A percentile compares a stretch with the other conserved stretches of the same genome.
Evolutionary conservation across 2,797 vertebrate genomes (phyloP).

Genomic region (Sebastes iracundus): DNA sequence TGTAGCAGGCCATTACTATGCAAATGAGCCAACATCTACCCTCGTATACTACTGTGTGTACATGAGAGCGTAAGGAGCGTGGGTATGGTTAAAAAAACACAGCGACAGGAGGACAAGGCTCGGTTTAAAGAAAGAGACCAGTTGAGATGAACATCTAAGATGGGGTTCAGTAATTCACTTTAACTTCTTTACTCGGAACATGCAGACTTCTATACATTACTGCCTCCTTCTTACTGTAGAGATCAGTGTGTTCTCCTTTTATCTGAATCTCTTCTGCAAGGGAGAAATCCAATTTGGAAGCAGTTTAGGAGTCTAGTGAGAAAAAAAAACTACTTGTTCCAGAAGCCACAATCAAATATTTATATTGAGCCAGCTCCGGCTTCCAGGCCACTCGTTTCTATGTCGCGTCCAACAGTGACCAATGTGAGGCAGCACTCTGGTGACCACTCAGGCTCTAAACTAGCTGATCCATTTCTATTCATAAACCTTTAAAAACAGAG

Average conservation of each 20-base stretch:
- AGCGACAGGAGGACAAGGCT: not conserved
- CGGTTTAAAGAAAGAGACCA: not conserved
- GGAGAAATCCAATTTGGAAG: slow-evolving; percentile 16
- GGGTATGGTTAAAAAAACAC: not conserved
- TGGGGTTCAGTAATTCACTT: not conserved
- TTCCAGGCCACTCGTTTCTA: slow-evolving; percentile 18
- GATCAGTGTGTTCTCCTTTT: not conserved
- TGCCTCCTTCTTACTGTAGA: not conserved
- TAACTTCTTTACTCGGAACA: not conserved
- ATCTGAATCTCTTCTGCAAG: slow-evolving; percentile 18
- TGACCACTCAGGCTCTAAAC: not conserved
- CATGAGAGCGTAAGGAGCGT: not conserved
- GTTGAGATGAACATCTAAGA: not conserved
- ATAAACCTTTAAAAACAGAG: not conserved
- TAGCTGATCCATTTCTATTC: not conserved
- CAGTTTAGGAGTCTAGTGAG: not conserved
- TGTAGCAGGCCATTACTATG: slow-evolving; percentile 51
- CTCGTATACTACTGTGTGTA: slow-evolving; percentile 12
- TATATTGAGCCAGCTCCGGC: not conserved
- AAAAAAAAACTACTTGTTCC: slow-evolving; percentile 12
- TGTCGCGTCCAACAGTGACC: slow-evolving; percentile 26
- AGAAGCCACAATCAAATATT: slow-evolving; percentile 43
- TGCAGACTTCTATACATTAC: not conserved
- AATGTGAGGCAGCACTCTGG: not conserved
- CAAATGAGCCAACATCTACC: slow-evolving; percentile 43